Conservation (phyloP, 2,797 vertebrate genomes). For the Leuciscus waleckii region DNA sequence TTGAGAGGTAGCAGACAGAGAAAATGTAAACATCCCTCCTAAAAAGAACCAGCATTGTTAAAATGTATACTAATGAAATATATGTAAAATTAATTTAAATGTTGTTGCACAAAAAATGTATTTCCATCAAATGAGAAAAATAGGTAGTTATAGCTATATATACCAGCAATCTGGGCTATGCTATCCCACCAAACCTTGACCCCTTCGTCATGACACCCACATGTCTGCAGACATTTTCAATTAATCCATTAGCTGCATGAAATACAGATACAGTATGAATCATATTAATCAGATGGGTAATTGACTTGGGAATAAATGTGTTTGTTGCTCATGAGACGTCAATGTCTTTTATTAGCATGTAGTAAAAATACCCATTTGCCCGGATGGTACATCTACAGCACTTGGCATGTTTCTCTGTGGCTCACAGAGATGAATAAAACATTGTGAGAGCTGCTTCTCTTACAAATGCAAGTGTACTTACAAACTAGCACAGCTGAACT, state of each 20-base stretch:
- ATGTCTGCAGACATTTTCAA: neutral
- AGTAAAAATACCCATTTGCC: conserved; percentile 52
- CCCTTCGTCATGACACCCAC: neutral
- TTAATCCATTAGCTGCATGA: conserved; percentile 12
- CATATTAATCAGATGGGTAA: conserved; percentile 15
- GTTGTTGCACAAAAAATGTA: neutral
- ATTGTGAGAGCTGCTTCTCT: conserved; percentile 68
- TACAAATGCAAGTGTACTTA: conserved; percentile 65
- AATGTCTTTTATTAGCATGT: conserved; percentile 52
- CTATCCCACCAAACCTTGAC: neutral
- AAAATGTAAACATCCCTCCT: neutral
- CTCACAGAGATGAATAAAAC: conserved; percentile 73
- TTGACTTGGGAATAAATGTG: conserved; percentile 6
- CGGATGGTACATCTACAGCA: conserved; percentile 32
- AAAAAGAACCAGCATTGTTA: neutral
- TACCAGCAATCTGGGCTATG: neutral
- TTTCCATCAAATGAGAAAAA: neutral
- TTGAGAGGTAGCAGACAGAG: neutral
- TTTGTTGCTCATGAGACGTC: conserved; percentile 31
- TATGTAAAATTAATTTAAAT: neutral
- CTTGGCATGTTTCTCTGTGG: conserved; percentile 59
- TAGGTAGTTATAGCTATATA: neutral
- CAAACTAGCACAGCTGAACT: conserved; percentile 70
- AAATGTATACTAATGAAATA: neutral
- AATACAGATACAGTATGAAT: conserved; percentile 15